Base-by-base conservation (phyloP, 1,140 invertebrate genomes). In the Drosophila kikkawai region DNA sequence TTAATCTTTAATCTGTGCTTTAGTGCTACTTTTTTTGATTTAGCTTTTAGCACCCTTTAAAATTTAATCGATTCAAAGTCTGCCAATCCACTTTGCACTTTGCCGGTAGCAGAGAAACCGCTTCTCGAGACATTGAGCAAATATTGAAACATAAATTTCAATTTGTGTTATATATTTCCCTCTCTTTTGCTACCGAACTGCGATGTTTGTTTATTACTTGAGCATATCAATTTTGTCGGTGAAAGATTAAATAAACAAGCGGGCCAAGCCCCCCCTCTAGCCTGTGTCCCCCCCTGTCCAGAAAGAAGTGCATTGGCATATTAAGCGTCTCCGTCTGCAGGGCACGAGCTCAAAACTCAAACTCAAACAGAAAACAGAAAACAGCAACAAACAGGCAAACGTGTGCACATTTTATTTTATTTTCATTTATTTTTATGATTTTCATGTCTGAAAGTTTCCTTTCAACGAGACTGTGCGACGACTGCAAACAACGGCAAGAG, bases 401-500 rank as follows among this genome's bases (percentile, higher is more conserved):
- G 73, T 85, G 81, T 85, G 81, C 81, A 84, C 81, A 83, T 84
- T 83, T 83, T 68, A 83, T 83, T 67, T 68, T 66, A 65, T 70
- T 78, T 50, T 50, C 47, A 51, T 51, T 86, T 67, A 81, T 84
- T 78, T 85, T 81, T 74, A 82, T 84, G 70, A 71, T 73, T 76
- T 57, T 75, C 63, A 77, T 77, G 63, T 76, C 63, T 68, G 64
- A 59, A 55, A 68, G 64, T 77, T 69, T 78, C 68, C 66, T 77
- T 76, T 77, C 63, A 57, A 65, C 73, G 74, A 44, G 44, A 19
- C 39, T 76, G 51, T 53, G 61, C 65, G 45, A 34, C 26, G 66
- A 55, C 47, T 73, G 63, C 50, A 65, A 58, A 65, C 68, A 71
- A 67, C 66, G 44, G 61, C 60, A 67, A 77, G 51, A 77, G 75